Conservation (phyloP, 2,797 vertebrate genomes). For the Kryptolebias ocellatus region DNA sequence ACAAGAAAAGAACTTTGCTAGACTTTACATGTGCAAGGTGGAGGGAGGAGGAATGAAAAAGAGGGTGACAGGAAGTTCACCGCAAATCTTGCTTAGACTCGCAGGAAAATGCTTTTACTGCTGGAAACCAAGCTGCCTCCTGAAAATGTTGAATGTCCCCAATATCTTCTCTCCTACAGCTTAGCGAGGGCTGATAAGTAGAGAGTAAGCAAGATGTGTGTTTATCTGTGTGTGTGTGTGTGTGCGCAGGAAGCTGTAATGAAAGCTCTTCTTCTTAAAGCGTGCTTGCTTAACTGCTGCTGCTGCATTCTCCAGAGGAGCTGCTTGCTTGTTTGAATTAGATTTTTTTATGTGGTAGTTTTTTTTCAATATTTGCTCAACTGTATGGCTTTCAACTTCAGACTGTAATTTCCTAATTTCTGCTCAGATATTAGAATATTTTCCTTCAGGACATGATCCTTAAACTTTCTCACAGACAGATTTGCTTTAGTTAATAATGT, state of each 20-base stretch:
- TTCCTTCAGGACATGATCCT: neutral
- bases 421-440: neutral
- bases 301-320: conserved; percentile 11
- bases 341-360: neutral
- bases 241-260: conserved; percentile 31
- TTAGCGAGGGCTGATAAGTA: conserved; percentile 45
- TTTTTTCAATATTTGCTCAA: conserved; percentile 7
- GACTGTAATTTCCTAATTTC: conserved; percentile 12
- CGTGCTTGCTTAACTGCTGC: conserved; percentile 13
- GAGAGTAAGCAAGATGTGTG: conserved; percentile 28
- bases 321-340: conserved; percentile 4
- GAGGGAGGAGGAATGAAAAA: neutral
- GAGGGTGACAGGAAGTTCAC: conserved; percentile 53
- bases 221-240: conserved; percentile 18
- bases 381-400: conserved; percentile 8
- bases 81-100: conserved; percentile 50
- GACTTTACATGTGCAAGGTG: conserved; percentile 3
- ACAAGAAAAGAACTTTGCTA: conserved; percentile 13
- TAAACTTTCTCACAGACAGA: neutral
- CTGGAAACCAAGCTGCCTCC: conserved; percentile 44
- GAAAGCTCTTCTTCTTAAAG: conserved; percentile 46
- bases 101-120: conserved; percentile 54
- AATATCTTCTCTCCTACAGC: conserved; percentile 48
- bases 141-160: conserved; percentile 55
- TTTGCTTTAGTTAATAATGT: neutral